phyloP scores from a whole-genome alignment of 2,888 invertebrate species.

The Leptopilina myrica region DNA sequence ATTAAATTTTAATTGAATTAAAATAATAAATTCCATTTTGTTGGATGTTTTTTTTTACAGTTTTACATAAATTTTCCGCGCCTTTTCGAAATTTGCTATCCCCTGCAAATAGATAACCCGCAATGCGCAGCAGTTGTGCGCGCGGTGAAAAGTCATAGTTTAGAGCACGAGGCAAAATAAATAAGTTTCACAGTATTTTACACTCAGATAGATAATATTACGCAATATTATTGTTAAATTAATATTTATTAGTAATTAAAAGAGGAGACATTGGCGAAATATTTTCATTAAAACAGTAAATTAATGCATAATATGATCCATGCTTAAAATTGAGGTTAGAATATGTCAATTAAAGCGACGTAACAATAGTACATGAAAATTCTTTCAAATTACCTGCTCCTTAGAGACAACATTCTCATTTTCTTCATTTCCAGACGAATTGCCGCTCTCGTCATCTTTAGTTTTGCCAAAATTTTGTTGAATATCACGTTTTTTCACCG shows the following conservation, averaged over 20 bases:
- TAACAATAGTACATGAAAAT: background rate
- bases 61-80: background rate
- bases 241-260: background rate
- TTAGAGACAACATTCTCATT: conserved; percentile 60
- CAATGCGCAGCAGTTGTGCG: background rate
- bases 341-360: background rate
- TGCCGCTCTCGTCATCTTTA: conserved; percentile 62
- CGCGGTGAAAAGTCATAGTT: background rate
- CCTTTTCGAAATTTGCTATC: background rate
- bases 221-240: background rate
- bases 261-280: background rate
- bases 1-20: no score
- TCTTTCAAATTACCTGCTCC: conserved; percentile 58
- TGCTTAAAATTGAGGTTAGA: conserved; percentile 28
- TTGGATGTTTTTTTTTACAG: no score
- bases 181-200: background rate
- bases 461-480: conserved; percentile 56
- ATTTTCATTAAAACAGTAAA: background rate
- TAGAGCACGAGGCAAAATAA: conserved; percentile 12
- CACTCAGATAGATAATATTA: background rate
- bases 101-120: background rate
- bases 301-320: background rate
- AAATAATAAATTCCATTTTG: no score
- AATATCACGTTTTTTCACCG: conserved; percentile 71
- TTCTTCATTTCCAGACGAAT: conserved; percentile 64